Evolutionary conservation across 1,140 invertebrate species (phyloP).

Genomic region (Orius insidiosus): DNA sequence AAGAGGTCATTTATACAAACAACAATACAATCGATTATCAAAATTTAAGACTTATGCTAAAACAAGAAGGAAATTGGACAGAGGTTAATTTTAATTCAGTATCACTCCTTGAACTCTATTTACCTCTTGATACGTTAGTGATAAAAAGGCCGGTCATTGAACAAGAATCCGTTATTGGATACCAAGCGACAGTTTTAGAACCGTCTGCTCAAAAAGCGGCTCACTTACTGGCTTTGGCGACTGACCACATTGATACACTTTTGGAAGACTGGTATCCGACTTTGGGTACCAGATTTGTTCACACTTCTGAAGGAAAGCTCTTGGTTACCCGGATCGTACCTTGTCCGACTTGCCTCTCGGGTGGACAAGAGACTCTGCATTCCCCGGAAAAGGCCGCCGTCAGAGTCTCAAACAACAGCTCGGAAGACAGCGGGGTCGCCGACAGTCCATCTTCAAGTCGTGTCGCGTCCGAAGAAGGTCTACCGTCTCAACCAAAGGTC

Average conservation of each 20-base stretch:
- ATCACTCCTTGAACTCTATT: conserved; percentile 75
- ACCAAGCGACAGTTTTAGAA: conserved; percentile 51
- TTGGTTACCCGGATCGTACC: conserved; percentile 88
- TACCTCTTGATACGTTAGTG: conserved; percentile 58
- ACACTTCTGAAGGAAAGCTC: conserved; percentile 90
- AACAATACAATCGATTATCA: conserved; percentile 32
- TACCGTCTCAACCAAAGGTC: conserved; percentile 30
- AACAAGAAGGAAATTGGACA: conserved; percentile 66
- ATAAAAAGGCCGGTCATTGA: conserved; percentile 43
- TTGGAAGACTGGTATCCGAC: conserved; percentile 98
- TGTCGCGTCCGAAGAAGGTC: conserved; percentile 64
- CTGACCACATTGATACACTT: conserved; percentile 91
- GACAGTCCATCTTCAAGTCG: conserved; percentile 45
- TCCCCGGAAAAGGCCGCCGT: conserved; percentile 21
- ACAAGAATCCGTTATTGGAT: conserved; percentile 34
- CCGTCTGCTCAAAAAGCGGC: conserved; percentile 60
- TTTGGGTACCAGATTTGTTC: conserved; percentile 80
- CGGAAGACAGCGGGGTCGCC: conserved; percentile 56
- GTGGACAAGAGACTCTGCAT: conserved; percentile 6
- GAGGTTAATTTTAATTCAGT: conserved; percentile 63
- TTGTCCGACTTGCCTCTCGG: conserved; percentile 63
- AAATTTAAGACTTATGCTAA: conserved; percentile 39
- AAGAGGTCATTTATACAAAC: conserved; percentile 52
- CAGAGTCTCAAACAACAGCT: conserved; percentile 50
- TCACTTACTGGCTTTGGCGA: conserved; percentile 73